A percentile compares a stretch with the other conserved stretches of the same genome.
These are phyloP conservation scores for Anarsia innoxiella DNA, from an alignment of 2,888 invertebrate genomes.

Conservation along the genomic window DNA sequence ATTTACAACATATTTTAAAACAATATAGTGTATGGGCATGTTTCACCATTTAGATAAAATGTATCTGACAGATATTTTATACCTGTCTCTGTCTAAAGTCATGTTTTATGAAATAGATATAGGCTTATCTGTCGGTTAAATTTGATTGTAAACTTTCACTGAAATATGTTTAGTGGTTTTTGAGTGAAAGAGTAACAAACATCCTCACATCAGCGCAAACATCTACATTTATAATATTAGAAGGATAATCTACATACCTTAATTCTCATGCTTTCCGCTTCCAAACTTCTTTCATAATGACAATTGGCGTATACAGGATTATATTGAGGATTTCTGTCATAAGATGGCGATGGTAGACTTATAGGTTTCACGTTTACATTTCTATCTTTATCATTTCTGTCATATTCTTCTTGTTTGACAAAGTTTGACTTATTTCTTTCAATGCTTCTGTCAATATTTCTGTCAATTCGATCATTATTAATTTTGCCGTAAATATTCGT, in stretches of 20 bases:
- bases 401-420: slow-evolving; percentile 16
- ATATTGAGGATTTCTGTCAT: slow-evolving; percentile 58
- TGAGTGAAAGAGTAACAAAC: no score
- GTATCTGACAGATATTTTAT: no score
- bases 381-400: slow-evolving; percentile 19
- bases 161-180: no score
- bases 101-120: no score
- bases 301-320: slow-evolving; percentile 55
- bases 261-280: slow-evolving; percentile 54
- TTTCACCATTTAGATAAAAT: no score
- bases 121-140: no score
- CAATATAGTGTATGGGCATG: no score
- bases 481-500: slow-evolving; percentile 62
- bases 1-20: no score
- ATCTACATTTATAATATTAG: not conserved
- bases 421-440: slow-evolving; percentile 20
- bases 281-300: slow-evolving; percentile 57
- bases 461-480: slow-evolving; percentile 33
- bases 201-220: not conserved
- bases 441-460: slow-evolving; percentile 22
- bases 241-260: slow-evolving; percentile 38
- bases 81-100: no score
- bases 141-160: no score
- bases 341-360: slow-evolving; percentile 40
- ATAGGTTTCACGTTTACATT: slow-evolving; percentile 23